Base-by-base conservation (phyloP, 2,797 vertebrate genomes). In the Eidolon dupreanum region DNA sequence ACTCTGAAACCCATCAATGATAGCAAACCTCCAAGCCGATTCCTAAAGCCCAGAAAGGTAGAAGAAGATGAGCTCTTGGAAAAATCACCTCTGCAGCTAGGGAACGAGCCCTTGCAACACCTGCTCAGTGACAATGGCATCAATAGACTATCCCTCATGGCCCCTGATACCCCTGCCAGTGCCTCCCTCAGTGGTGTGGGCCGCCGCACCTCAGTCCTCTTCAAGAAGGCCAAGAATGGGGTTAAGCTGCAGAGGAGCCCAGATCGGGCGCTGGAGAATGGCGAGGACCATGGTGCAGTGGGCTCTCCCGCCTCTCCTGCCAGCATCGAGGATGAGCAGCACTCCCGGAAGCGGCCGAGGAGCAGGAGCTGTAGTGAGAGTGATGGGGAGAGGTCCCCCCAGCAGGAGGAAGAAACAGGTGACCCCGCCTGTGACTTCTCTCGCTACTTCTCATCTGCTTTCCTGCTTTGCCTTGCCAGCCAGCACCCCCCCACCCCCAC, bases 211-310 rank as follows among this genome's bases (percentile, higher is more conserved):
- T 99, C 99, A 0, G 98, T 99, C 81, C 98, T 99, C 71, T 99
- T 99, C 95, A 99, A 99, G 98, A 99, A 99, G 97, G 99, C 99
- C 55, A 99, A 99, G 98, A 99, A 99, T 0, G 99, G 99, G 20
- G 98, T 98, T 33, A 98, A 99, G 98, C 98, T 99, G 63, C 99
- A 99, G 95, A 98, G 98, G 92, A 99, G 99, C 89, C 98, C 98
- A 96, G 99, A 99, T 79, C 98, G 98, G 96, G 94, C 98, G n/a
- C 74, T 99, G 97, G 98, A 99, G 94, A 99, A 99, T 0, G 98
- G 99, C 41, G 99, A 99, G 97, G 99, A 99, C 94, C 99, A 97
- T 0, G 77, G 93, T 51, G 90, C 96, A 89, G 90, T 33, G 38
- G 96, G 96, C 90, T 97, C 97, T 84, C 96, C 97, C 0, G 51